Percentiles rank a stretch among this genome's conserved stretches.
Conservation (phyloP, 2,113 vertebrate species). For the Eublepharis macularius region DNA sequence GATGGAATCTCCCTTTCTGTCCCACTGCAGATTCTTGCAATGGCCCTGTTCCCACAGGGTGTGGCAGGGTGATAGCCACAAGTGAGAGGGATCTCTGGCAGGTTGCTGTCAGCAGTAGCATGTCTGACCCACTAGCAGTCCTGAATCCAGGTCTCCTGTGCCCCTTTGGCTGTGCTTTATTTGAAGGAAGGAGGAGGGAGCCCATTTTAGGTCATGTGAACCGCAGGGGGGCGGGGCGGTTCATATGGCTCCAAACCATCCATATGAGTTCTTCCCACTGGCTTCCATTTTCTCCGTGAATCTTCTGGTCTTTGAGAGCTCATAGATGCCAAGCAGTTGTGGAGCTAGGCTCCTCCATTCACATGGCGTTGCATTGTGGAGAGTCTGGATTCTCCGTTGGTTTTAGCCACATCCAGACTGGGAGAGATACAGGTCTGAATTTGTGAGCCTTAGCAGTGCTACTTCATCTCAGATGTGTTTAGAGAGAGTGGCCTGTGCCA, state of each 20-base stretch:
- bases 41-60: no score
- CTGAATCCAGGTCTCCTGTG: no score
- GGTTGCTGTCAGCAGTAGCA: not conserved
- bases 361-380: not conserved
- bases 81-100: not conserved
- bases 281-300: not conserved
- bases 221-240: not conserved
- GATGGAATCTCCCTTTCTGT: not conserved
- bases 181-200: no score
- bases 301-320: not conserved
- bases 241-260: not conserved
- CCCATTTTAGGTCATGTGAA: not conserved
- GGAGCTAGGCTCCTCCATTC: not conserved
- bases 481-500: no score
- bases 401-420: not conserved
- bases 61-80: not conserved
- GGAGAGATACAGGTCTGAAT: not conserved
- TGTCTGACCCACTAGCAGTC: not conserved
- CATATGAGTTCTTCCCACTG: not conserved
- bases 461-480: not conserved
- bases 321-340: not conserved
- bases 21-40: no score
- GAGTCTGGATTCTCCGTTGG: not conserved
- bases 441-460: not conserved
- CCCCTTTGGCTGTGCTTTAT: no score